phyloP scores from a whole-genome alignment of 2,888 invertebrate genomes.

The Aphelenchoides bicaudatus region DNA sequence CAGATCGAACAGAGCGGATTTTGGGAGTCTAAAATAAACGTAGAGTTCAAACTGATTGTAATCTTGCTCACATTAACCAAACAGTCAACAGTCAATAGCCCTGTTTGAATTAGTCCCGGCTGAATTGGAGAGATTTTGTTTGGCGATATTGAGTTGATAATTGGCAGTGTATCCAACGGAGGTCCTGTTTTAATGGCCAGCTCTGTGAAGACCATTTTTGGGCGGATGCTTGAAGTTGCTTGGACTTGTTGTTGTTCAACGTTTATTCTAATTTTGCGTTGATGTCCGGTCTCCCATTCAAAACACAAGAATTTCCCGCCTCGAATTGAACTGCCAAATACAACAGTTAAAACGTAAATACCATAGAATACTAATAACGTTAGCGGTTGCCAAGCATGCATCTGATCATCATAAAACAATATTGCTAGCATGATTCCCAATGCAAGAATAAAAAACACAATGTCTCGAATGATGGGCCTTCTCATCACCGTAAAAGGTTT shows the following conservation, averaged over 20 bases:
- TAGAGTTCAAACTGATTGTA: not conserved
- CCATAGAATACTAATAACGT: conserved; percentile 64
- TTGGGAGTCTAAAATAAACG: not conserved
- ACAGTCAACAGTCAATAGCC: conserved; percentile 12
- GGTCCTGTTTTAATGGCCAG: conserved; percentile 9
- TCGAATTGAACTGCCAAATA: conserved; percentile 42
- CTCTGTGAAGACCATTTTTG: conserved; percentile 11
- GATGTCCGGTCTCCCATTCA: conserved; percentile 16
- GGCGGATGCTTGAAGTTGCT: not conserved
- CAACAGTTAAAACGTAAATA: conserved; percentile 65
- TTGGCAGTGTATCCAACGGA: not conserved
- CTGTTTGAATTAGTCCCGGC: not conserved
- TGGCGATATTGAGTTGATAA: not conserved
- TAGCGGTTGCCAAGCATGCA: conserved; percentile 65
- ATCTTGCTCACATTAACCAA: conserved; percentile 4
- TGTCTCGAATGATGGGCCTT: conserved; percentile 65
- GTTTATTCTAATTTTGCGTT: too few species aligned
- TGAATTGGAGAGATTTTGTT: conserved; percentile 5
- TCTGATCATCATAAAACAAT: conserved; percentile 63
- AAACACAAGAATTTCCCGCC: conserved; percentile 15
- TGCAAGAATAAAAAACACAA: conserved; percentile 65
- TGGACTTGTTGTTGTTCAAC: conserved; percentile 3
- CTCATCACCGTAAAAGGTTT: conserved; percentile 66
- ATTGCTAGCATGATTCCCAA: conserved; percentile 64
- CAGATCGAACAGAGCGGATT: not conserved